Percentiles rank a stretch among this genome's conserved stretches.
Evolutionary conservation across 2,888 invertebrate species (phyloP).

Genomic region (Scaptomyza parva): DNA sequence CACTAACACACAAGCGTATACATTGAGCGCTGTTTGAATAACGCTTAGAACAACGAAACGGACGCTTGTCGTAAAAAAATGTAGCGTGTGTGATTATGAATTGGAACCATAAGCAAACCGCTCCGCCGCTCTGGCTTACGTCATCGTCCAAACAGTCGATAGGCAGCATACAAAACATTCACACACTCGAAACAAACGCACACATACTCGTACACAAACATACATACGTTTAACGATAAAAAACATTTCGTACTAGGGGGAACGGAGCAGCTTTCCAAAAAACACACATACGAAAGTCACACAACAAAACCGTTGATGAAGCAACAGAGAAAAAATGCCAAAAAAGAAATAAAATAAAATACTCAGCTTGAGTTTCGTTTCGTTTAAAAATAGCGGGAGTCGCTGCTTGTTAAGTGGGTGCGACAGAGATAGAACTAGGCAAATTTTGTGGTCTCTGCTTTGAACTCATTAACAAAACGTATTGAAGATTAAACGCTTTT

Average conservation of each 20-base stretch:
- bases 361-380: constrained; percentile 69
- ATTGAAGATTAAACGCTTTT: constrained; percentile 70
- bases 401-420: constrained; percentile 24
- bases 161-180: constrained; percentile 54
- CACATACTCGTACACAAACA: constrained; percentile 25
- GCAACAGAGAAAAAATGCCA: constrained; percentile 52
- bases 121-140: constrained; percentile 63
- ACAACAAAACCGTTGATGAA: constrained; percentile 72
- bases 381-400: constrained; percentile 73
- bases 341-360: constrained; percentile 29
- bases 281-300: constrained; percentile 58
- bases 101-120: constrained; percentile 62
- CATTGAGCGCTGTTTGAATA: constrained; percentile 13
- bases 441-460: constrained; percentile 52
- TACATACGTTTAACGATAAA: constrained; percentile 58
- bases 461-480: constrained; percentile 76
- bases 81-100: constrained; percentile 80
- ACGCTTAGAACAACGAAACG: constrained; percentile 52
- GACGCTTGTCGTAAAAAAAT: constrained; percentile 61
- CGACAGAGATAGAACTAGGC: constrained; percentile 39
- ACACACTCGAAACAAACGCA: constrained; percentile 20
- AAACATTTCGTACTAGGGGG: constrained; percentile 72
- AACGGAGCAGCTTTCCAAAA: constrained; percentile 73
- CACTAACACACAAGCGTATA: background rate
- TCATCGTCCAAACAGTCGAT: constrained; percentile 68